A percentile compares a stretch with the other conserved stretches of the same genome.
These are phyloP conservation scores for Heliconius erato DNA, from an alignment of 2,888 invertebrate species.

Conservation along the genomic window DNA sequence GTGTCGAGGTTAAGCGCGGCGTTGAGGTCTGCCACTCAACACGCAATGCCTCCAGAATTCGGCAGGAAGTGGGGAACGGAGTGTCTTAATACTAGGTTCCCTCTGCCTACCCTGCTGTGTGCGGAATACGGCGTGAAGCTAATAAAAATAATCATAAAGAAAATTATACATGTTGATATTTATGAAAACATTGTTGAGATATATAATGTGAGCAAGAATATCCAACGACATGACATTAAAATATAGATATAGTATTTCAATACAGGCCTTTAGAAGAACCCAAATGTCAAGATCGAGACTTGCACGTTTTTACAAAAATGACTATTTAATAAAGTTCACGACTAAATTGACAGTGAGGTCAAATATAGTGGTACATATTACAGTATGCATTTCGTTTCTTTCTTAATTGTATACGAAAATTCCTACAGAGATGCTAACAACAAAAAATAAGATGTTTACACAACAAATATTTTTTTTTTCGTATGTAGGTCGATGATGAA, in stretches of 20 bases:
- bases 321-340: slow-evolving; percentile 3
- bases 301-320: slow-evolving; percentile 60
- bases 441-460: background rate
- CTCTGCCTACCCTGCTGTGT: too few relatives aligned
- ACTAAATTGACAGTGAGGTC: background rate
- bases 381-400: background rate
- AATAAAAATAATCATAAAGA: too few relatives aligned
- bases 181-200: background rate
- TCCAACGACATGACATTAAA: slow-evolving; percentile 53
- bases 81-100: too few relatives aligned
- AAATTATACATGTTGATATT: too few relatives aligned
- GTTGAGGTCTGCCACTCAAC: too few relatives aligned
- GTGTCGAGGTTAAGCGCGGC: too few relatives aligned
- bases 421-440: background rate
- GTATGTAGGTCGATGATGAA: background rate
- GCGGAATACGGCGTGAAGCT: too few relatives aligned
- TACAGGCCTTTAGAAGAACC: slow-evolving; percentile 57
- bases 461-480: background rate
- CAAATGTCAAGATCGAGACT: slow-evolving; percentile 73
- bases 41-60: too few relatives aligned
- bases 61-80: too few relatives aligned
- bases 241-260: slow-evolving; percentile 52
- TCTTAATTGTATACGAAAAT: background rate
- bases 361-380: background rate
- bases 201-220: slow-evolving; percentile 55